Evolutionary conservation across 2,113 vertebrate species (phyloP).

Genomic region (Stercorarius parasiticus): DNA sequence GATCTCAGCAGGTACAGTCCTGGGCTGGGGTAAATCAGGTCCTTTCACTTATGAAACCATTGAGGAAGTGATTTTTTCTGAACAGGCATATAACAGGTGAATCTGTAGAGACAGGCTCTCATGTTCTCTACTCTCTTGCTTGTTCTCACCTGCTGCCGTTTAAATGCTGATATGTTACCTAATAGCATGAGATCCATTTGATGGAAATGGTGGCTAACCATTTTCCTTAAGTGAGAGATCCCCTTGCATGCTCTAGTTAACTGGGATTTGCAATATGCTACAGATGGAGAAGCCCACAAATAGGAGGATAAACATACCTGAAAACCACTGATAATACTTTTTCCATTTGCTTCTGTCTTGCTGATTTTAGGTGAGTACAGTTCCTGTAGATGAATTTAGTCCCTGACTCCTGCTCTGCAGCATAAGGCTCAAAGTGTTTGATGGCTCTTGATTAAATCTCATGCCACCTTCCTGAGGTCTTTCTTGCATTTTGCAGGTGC

Average conservation of each 20-base stretch:
- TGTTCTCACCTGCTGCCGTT: not conserved
- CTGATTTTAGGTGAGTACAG: not conserved
- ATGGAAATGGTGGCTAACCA: not conserved
- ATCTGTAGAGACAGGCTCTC: not conserved
- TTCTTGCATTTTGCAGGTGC: not conserved
- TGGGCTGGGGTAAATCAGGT: not conserved
- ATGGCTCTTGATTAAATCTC: not conserved
- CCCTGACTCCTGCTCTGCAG: not conserved
- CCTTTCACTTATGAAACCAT: not conserved
- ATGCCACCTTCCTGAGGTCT: not conserved
- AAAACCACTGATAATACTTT: not conserved
- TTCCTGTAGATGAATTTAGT: not conserved
- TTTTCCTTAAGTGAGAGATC: not conserved
- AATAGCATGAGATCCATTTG: not conserved
- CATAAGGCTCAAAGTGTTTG: not conserved
- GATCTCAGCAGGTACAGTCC: not conserved
- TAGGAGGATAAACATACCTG: not conserved
- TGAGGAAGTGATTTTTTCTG: not conserved
- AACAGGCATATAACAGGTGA: not conserved
- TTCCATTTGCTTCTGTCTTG: not conserved
- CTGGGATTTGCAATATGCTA: not conserved
- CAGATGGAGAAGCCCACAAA: not conserved
- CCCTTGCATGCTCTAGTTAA: not conserved
- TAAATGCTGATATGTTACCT: not conserved
- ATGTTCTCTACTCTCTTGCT: not conserved